Evolutionary conservation across 2,888 invertebrate species (phyloP), one percentile per base, ranked within the genome.

Genomic region (Cyclophora punctaria): DNA sequence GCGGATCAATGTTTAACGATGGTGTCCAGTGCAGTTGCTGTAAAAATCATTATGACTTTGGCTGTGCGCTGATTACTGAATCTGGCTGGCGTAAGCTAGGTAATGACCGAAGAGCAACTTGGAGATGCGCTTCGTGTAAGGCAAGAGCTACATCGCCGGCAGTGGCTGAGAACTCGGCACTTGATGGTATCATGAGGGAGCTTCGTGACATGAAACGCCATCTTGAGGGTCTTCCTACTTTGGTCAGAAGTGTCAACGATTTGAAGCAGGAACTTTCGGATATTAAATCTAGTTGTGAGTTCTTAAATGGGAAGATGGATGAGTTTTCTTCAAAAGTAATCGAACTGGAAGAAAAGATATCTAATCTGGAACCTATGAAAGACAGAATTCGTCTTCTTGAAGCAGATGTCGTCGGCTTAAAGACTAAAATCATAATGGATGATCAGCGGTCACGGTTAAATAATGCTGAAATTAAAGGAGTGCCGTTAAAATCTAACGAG

Each of bases 341-440:
- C 5, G 4, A 37, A 3, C 3, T 37, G 37, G 37, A 37, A 4
- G 37, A 37, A 5, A 43, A 20, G 43, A 43, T 43, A 7, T 43
- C 43, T 4, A 7, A 2, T 20, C 4, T 43, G 7, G 43, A 7
- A 20, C 4, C 43, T 7, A n/a, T 4, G 5, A 43, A 43, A 7
- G n/a, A 20, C 4, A 43, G 7, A 43, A 3, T 20, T 7, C 4
- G 7, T 20, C 3, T 20, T 4, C 20, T 7, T n/a, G 2, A 7
- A n/a, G 4, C 37, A 20, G 37, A 37, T 46, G 20, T 49, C 35
- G 43, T 46, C 43, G 34, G 43, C 33, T 43, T 49, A 41, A 45
- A 46, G 34, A 48, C 48, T 45, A 34, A 48, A 42, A 46, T 46
- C n/a, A 46, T 48, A 7, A 46, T 42, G 42, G 43, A 43, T 43